Evolutionary conservation across 2,113 vertebrate species (phyloP), one percentile per base, ranked within the genome.

Genomic region (Nematolebias whitei): DNA sequence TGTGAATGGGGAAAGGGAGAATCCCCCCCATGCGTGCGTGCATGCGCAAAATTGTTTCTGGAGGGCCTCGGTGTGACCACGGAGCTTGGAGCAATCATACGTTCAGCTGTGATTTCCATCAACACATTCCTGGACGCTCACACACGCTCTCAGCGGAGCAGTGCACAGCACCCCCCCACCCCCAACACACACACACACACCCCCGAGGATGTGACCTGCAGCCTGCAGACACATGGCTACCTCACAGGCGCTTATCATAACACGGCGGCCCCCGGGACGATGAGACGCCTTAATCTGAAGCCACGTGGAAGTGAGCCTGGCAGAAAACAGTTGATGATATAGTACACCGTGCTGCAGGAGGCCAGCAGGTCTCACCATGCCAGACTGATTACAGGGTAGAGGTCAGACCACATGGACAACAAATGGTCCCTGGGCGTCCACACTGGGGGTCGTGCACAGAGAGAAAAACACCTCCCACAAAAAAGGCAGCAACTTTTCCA

Each of bases 101-200:
- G 79, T 90, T 91, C 92, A 92, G 91, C 92, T 92, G 91, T 88
- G 88, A 90, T 91, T 93, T 93, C 90, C 90, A 93, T 93, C 92
- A 92, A 91, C 91, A 91, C 92, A 92, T 93, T 93, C 92, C 91
- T 92, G 89, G 90, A 87, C 89, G 85, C 91, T 92, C 91, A 91
- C 85, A 89, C 88, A 90, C 86, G 85, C 86, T 87, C 88, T 88
- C 87, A 79, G 85, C 22, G 76, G 80, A 87, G 84, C 85, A 76
- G 77, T 19, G 59, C 82, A 63, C 81, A 91, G 88, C 86, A 89
- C 89, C 90, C n/a, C n/a, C n/a, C n/a, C n/a, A n/a, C n/a, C n/a
- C n/a, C n/a, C n/a, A n/a, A n/a, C n/a, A n/a, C n/a, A n/a, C n/a
- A n/a, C n/a, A n/a, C n/a, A n/a, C n/a, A n/a, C n/a, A n/a, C n/a